Evolutionary conservation across 1,140 invertebrate species (phyloP), one percentile per base, ranked within the genome.

Genomic region (Berghia stephanieae): DNA sequence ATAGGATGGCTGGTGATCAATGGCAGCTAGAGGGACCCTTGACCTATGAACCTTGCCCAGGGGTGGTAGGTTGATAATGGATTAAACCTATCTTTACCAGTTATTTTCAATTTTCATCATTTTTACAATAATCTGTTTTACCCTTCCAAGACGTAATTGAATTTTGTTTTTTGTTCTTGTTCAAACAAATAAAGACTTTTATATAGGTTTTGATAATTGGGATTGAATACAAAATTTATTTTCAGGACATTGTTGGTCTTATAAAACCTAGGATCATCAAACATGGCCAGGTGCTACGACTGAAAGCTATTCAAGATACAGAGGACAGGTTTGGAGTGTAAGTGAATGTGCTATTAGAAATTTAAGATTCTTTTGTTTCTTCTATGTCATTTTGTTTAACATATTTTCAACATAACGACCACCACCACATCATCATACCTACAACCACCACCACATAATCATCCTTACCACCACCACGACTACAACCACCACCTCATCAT

Each of bases 1-100:
- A 81, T 34, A 79, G 87, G 63, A 70, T 81, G n/a, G 89, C 89
- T 38, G 90, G 90, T 21, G 89, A 91, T 66, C 82, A 86, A 73
- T 91, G 89, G 88, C 85, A 90, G 76, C 71, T 86, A 44, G 80
- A 81, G 31, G 86, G 86, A 66, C 86, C 86, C 13, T n/a, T 85
- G 16, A 83, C 83, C 5, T 87, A 85, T 66, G 77, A 63, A 31
- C 86, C 86, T 18, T 75, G 80, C 63, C 80, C 84, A 36, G 80
- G 86, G 76, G 83, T 78, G 67, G 86, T 87, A 43, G 4, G 21
- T 46, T 73, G 38, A 21, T 55, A 8, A 1, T 52, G 8, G 21
- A 24, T 16, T 38, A 31, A 31, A 34, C 36, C 24, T 31, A 2
- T 1, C 40, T 76, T 69, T 3, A 31, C 31, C 5, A 27, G 36